phyloP scores from a whole-genome alignment of 2,888 invertebrate species.

The Spilarctia lutea region DNA sequence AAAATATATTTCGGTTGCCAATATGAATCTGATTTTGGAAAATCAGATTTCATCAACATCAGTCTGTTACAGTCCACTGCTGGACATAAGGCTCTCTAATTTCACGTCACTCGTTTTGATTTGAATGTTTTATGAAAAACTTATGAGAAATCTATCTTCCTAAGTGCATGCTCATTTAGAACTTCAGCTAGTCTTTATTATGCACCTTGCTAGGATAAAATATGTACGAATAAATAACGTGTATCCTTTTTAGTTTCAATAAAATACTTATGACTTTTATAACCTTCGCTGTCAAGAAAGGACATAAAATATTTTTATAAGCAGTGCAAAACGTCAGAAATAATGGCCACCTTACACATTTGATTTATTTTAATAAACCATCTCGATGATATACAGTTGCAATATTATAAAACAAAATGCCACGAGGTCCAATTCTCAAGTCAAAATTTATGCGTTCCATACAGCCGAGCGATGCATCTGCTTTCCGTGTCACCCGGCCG shows the following conservation, averaged over 20 bases:
- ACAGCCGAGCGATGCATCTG: constrained; percentile 82
- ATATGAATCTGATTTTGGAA: not conserved
- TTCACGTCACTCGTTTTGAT: too few relatives aligned
- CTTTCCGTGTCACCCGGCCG: constrained; percentile 83
- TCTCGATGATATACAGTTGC: constrained; percentile 53
- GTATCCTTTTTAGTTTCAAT: constrained; percentile 9
- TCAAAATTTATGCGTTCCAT: constrained; percentile 83
- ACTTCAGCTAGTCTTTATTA: not conserved
- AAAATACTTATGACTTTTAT: constrained; percentile 24
- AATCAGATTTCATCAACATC: not conserved
- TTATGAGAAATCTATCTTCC: not conserved
- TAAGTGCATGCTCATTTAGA: not conserved
- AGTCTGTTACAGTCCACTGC: too few relatives aligned
- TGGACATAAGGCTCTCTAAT: too few relatives aligned
- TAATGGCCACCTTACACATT: constrained; percentile 30
- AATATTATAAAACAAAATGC: constrained; percentile 72
- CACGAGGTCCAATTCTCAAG: constrained; percentile 70
- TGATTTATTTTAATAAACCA: constrained; percentile 53
- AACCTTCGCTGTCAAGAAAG: constrained; percentile 14
- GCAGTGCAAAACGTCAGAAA: constrained; percentile 13
- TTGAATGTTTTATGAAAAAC: too few relatives aligned
- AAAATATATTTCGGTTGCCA: not conserved
- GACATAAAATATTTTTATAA: constrained; percentile 23
- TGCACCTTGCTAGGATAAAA: not conserved
- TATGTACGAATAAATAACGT: constrained; percentile 14